phyloP scores from a whole-genome alignment of 2,797 vertebrate species.

The Rhinogobio ventralis region DNA sequence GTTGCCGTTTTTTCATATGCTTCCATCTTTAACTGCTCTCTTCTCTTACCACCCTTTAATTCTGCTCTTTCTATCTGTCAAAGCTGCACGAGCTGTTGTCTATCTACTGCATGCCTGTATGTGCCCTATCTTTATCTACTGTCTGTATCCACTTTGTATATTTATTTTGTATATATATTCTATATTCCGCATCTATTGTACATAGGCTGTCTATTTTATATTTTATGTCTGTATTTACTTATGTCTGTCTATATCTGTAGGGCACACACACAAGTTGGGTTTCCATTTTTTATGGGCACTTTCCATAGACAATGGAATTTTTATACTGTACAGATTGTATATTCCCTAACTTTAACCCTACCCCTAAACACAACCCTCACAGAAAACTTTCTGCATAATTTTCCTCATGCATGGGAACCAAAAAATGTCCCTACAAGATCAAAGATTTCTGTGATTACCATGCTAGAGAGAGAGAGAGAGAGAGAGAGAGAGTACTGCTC shows the following conservation, averaged over 20 bases:
- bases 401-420: too few species aligned
- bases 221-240: not conserved
- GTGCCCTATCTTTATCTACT: not conserved
- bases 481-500: too few species aligned
- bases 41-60: not conserved
- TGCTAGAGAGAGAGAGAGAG: too few species aligned
- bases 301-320: not conserved
- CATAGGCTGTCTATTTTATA: too few species aligned
- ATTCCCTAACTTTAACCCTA: not conserved
- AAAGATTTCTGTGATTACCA: too few species aligned
- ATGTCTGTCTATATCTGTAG: not conserved
- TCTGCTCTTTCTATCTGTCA: not conserved
- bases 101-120: not conserved
- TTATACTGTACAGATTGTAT: not conserved
- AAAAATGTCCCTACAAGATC: too few species aligned
- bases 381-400: not conserved
- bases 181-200: too few species aligned
- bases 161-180: not conserved
- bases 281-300: not conserved
- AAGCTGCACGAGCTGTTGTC: not conserved
- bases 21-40: not conserved
- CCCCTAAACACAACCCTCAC: not conserved
- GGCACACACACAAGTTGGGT: not conserved
- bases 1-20: not conserved
- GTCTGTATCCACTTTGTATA: not conserved